Percentiles rank a stretch among this genome's conserved stretches.
phyloP scores from a whole-genome alignment of 2,113 vertebrate species.

The Ranitomeya variabilis region DNA sequence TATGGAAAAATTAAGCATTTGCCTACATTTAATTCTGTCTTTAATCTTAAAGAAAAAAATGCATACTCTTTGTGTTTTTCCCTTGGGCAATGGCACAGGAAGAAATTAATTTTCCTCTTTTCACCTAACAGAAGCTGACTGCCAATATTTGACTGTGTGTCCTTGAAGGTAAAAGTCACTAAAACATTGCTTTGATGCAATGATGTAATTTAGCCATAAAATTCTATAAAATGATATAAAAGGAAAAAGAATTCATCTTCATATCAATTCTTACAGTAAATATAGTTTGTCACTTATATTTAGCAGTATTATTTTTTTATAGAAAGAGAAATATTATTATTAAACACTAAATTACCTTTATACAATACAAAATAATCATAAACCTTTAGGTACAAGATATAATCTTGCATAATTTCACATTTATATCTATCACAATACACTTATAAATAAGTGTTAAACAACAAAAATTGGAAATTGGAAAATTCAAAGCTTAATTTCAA shows the following conservation, averaged over 20 bases:
- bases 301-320: neutral
- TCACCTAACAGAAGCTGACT: constrained; percentile 54
- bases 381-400: neutral
- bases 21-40: constrained; percentile 27
- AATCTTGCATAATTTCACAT: too few species aligned
- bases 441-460: too few species aligned
- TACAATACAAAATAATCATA: neutral
- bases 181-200: constrained; percentile 35
- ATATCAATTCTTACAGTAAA: neutral
- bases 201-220: constrained; percentile 48
- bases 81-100: constrained; percentile 56
- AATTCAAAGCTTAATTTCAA: too few species aligned
- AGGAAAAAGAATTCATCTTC: neutral
- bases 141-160: constrained; percentile 41
- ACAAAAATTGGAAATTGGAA: too few species aligned
- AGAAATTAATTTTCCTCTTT: constrained; percentile 55
- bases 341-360: neutral
- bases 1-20: constrained; percentile 51
- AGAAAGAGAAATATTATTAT: neutral
- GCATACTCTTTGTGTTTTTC: constrained; percentile 48
- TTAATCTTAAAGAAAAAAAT: constrained; percentile 51
- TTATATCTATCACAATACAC: too few species aligned
- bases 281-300: neutral
- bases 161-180: constrained; percentile 50
- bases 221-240: neutral